Evolutionary conservation across 2,797 vertebrate genomes (phyloP), one percentile per base, ranked within the genome.

Genomic region (Decapterus maruadsi): DNA sequence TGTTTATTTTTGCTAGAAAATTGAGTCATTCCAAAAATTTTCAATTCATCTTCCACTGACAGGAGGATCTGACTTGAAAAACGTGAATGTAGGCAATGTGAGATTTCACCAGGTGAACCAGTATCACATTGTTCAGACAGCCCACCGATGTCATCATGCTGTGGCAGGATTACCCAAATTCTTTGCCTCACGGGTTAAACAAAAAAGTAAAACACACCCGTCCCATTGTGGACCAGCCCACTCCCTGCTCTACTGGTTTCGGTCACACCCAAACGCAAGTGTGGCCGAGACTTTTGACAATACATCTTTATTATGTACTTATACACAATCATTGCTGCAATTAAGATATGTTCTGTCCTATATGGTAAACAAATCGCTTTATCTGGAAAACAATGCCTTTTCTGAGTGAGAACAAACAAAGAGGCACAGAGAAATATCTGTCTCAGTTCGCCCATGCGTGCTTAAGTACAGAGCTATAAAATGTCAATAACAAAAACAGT

Each of bases 221-320:
- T 8, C 1, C 42, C 36, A 66, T 58, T 34, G 8, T 8, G 26
- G n/a, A 36, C 19, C 16, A 0, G 38, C 0, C 43, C 69, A 77
- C 68, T 58, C 69, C 75, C 8, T 26, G 48, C 38, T 16, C 31
- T 0, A 0, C 56, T 0, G 1, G 85, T 91, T 86, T 93, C 42
- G 42, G 78, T 76, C 56, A 78, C 77, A 83, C 80, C 86, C 36
- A 4, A 45, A 1, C 26, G 57, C 14, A 29, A 54, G 51, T 6
- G 10, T 6, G 19, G n/a, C 42, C 22, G 12, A 58, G 1, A 29
- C 36, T 38, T 19, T 10, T 29, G 29, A 22, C 11, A 42, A 50
- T 6, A 16, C 2, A 2, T 20, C 7, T 43, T 4, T 66, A 14
- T 31, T 22, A n/a, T 2, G 4, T 2, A 12, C 2, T 46, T 11